phyloP scores from a whole-genome alignment of 2,888 invertebrate species.

The Drosophila kuntzei region DNA sequence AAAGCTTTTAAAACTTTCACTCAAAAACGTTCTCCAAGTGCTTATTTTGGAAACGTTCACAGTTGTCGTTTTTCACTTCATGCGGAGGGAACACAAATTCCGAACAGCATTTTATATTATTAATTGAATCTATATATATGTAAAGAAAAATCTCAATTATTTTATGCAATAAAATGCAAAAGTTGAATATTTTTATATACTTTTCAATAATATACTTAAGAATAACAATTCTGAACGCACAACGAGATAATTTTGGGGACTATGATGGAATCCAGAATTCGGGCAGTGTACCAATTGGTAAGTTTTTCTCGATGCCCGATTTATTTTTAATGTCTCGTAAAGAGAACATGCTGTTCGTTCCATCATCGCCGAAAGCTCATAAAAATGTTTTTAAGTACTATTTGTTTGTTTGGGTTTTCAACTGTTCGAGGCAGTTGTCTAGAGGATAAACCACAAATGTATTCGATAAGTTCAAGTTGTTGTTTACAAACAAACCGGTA shows the following conservation, averaged over 20 bases:
- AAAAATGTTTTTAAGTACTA: constrained; percentile 70
- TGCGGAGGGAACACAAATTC: constrained; percentile 31
- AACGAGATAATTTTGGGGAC: constrained; percentile 44
- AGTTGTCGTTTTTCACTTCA: constrained; percentile 51
- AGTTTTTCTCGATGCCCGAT: constrained; percentile 59
- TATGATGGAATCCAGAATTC: constrained; percentile 52
- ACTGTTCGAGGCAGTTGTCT: constrained; percentile 21
- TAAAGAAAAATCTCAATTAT: constrained; percentile 14
- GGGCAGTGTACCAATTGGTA: constrained; percentile 70
- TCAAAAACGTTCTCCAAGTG: constrained; percentile 51
- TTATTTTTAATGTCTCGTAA: constrained; percentile 77
- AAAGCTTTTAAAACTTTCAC: constrained; percentile 63
- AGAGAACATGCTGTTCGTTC: constrained; percentile 77
- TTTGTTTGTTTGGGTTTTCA: constrained; percentile 71
- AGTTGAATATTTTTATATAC: constrained; percentile 7
- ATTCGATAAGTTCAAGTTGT: constrained; percentile 64
- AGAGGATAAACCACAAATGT: constrained; percentile 24
- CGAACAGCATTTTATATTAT: constrained; percentile 7
- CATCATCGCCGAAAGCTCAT: constrained; percentile 77
- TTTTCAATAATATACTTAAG: constrained; percentile 23
- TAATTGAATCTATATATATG: constrained; percentile 27
- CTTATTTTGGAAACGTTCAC: constrained; percentile 46
- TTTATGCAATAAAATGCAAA: constrained; percentile 51
- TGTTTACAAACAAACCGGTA: constrained; percentile 76
- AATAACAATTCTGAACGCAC: constrained; percentile 36